Conservation (phyloP, 2,888 invertebrate species). For the Lasioglossum pauxillum region DNA sequence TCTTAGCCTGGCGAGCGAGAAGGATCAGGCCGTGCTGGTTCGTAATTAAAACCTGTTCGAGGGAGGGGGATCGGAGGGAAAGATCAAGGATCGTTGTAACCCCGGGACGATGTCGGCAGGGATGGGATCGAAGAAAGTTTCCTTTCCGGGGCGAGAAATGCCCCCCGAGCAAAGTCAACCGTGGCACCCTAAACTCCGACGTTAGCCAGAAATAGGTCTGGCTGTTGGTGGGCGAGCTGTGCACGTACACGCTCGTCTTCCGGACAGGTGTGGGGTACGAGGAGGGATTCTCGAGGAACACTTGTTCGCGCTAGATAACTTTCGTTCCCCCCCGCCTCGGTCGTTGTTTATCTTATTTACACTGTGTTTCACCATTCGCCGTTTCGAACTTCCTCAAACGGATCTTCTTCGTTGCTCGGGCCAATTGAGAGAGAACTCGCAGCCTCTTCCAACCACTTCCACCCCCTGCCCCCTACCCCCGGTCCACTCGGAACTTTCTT, state of each 20-base stretch:
- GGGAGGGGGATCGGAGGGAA: constrained; percentile 17
- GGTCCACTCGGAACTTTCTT: constrained; percentile 49
- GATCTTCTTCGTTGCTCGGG: background rate
- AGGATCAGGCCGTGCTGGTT: constrained; percentile 26
- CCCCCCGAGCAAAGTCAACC: constrained; percentile 46
- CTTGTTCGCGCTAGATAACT: constrained; percentile 56
- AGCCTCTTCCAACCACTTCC: background rate
- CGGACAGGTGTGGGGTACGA: constrained; percentile 35
- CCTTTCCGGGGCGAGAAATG: constrained; percentile 39
- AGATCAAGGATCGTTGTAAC: constrained; percentile 57
- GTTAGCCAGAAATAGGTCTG: constrained; percentile 59
- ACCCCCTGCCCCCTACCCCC: background rate
- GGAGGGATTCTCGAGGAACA: constrained; percentile 35
- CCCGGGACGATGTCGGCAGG: constrained; percentile 44
- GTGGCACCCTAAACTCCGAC: constrained; percentile 47
- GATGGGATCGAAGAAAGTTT: constrained; percentile 56
- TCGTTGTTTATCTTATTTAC: constrained; percentile 48
- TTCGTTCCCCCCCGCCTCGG: constrained; percentile 13
- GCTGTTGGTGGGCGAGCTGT: constrained; percentile 31
- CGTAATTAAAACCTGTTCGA: constrained; percentile 62
- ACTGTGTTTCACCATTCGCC: constrained; percentile 40
- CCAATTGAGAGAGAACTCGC: constrained; percentile 18
- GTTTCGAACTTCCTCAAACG: constrained; percentile 33
- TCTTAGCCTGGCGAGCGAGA: constrained; percentile 42
- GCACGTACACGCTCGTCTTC: background rate